Base-by-base conservation (phyloP, 1,140 invertebrate species). In the Mya arenaria region DNA sequence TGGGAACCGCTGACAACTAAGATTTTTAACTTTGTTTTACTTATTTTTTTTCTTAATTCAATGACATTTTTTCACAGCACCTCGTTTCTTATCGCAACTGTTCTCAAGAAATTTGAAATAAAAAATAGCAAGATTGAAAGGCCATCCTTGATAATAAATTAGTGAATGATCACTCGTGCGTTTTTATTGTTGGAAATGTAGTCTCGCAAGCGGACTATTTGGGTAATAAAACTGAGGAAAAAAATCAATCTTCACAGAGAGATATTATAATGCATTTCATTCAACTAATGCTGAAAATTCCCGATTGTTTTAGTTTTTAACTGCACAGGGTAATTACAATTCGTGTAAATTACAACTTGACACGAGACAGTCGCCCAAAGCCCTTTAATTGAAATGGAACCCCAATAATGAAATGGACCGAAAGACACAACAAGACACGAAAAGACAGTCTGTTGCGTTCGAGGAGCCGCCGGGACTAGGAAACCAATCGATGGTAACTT, bases 401-500 rank as follows among this genome's bases (percentile, higher is more conserved):
- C 48, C 48, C 4, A 17, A 17, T 23, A 52, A 52, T 52, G 48
- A 52, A 52, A 17, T 17, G 25, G 19, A 23, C 48, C 25, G 17
- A 23, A 52, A 52, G 48, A 52, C 48, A 52, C 25, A n/a, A n/a
- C 25, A 52, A 52, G 19, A n/a, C 48, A n/a, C n/a, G n/a, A 52
- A 52, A 17, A n/a, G 25, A 52, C 48, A 17, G 25, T n/a, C 48
- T 52, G 48, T 52, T 52, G 48, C 17, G 48, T 52, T 52, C 48
- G 48, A 52, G 19, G 19, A 52, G 48, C 48, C 48, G 19, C 48
- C 25, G 48, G 48, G 48, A 52, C 48, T 17, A 52, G 25, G 19
- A 4, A 23, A n/a, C 25, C 44, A 63, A 37, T 44, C 73, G 62
- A 63, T 65, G 58, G 69, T 63, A 63, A 75, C 73, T 44, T 75